Conservation (phyloP, 2,113 vertebrate genomes). For the Psettodes erumei region DNA sequence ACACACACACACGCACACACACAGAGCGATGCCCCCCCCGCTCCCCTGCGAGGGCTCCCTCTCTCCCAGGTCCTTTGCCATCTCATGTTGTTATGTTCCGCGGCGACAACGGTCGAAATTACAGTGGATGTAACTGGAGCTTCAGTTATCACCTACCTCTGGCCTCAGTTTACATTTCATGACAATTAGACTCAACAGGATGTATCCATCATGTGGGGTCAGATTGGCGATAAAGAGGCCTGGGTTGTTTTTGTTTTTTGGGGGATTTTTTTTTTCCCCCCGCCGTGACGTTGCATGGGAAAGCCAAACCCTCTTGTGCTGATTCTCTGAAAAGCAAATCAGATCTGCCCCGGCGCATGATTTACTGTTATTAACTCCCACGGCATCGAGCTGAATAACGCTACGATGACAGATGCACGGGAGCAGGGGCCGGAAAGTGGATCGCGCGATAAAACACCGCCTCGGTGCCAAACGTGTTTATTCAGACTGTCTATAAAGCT, state of each 20-base stretch:
- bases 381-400: constrained; percentile 38
- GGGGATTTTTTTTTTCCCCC: too few relatives aligned
- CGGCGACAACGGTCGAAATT: constrained; percentile 52
- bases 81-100: constrained; percentile 37
- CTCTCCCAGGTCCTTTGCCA: constrained; percentile 27
- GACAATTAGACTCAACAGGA: constrained; percentile 78
- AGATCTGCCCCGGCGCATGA: constrained; percentile 45
- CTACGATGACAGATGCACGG: constrained; percentile 51
- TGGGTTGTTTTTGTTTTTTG: too few relatives aligned
- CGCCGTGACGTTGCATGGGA: constrained; percentile 61
- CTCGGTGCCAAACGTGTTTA: constrained; percentile 21
- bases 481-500: constrained; percentile 35
- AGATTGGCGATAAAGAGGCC: constrained; percentile 74
- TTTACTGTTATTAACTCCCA: constrained; percentile 61
- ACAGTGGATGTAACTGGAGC: constrained; percentile 69
- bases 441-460: constrained; percentile 49
- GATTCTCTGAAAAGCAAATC: constrained; percentile 18
- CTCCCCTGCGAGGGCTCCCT: constrained; percentile 24
- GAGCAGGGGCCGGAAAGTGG: constrained; percentile 30
- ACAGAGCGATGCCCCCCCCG: neutral
- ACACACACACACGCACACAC: constrained; percentile 20
- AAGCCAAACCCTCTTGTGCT: constrained; percentile 45
- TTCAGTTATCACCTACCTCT: constrained; percentile 67
- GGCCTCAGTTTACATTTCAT: constrained; percentile 73
- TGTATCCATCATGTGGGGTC: constrained; percentile 72